Evolutionary conservation across 2,797 vertebrate species (phyloP).

Genomic region (Sebastiscus albofasciatus): DNA sequence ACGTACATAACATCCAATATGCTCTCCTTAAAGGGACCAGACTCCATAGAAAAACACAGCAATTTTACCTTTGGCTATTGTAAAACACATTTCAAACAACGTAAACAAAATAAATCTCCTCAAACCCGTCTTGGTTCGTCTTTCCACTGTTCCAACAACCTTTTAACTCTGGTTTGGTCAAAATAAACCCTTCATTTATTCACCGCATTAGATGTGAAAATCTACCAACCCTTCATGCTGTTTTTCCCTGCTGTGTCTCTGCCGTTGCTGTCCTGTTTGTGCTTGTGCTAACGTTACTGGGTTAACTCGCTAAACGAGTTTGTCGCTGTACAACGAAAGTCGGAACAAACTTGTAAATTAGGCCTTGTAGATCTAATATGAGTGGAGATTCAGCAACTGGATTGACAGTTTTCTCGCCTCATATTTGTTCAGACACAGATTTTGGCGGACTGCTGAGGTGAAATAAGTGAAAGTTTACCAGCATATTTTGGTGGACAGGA

Average conservation of each 20-base stretch:
- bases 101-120: background rate
- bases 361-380: too few species aligned
- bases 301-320: background rate
- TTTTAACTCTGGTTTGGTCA: background rate
- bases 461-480: background rate
- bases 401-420: background rate
- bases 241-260: background rate
- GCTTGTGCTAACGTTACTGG: background rate
- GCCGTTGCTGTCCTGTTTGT: too few species aligned
- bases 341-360: background rate
- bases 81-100: background rate
- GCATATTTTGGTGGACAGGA: background rate
- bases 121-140: background rate
- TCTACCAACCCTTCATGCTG: background rate
- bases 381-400: background rate
- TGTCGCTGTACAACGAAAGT: background rate
- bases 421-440: background rate
- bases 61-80: too few species aligned
- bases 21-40: background rate
- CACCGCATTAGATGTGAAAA: background rate
- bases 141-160: background rate
- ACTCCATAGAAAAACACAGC: too few species aligned
- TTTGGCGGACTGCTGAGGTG: background rate
- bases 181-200: background rate
- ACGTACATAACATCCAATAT: background rate